Base-by-base conservation (phyloP, 2,888 invertebrate species). In the Netelia virgata region DNA sequence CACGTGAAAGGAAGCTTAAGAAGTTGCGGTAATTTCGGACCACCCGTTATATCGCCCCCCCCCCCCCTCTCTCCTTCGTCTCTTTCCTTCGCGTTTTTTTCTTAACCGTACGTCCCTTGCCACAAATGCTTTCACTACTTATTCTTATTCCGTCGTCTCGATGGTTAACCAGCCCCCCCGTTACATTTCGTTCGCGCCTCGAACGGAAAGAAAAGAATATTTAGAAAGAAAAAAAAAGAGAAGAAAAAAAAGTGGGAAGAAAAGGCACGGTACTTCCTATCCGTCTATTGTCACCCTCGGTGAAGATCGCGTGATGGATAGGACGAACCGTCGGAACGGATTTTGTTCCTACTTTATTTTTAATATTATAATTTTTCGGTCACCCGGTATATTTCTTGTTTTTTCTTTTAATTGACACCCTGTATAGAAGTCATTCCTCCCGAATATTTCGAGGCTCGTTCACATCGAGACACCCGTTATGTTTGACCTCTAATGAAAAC, bases 231-330 rank as follows among this genome's bases (percentile, higher is more conserved):
- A 47, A 18, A 53, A 55, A 53, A 55, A 11, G 59, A 66, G 74
- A 59, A 55, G 41, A 53, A 53, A 28, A 55, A 75, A 36, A 64
- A 3, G 16, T 9, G 14, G 55, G 6, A 36, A 87, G 76, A 80
- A 70, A 74, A 55, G 79, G 74, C 57, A 55, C 57, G 61, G 78
- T 50, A 63, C 43, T 76, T 86, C 81, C 43, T 83, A 82, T 83
- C 72, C 81, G 83, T 84, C 84, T 63, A 86, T 87, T 79, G 88
- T 83, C 83, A 82, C 83, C 83, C 79, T 68, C 61, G 82, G 36
- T 6, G 36, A 64, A 76, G 75, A 84, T 85, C 86, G 69, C 59
- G 66, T 57, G 43, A 1, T 28, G 50, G 70, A 70, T 72, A 74
- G 53, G n/a, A 64, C 63, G 57, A 69, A 61, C n/a, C 50, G 16